Evolutionary conservation across 30 jellyfish, hydroid and myxozoan species (phyloP).

Genomic region (Turritopsis dohrnii): DNA sequence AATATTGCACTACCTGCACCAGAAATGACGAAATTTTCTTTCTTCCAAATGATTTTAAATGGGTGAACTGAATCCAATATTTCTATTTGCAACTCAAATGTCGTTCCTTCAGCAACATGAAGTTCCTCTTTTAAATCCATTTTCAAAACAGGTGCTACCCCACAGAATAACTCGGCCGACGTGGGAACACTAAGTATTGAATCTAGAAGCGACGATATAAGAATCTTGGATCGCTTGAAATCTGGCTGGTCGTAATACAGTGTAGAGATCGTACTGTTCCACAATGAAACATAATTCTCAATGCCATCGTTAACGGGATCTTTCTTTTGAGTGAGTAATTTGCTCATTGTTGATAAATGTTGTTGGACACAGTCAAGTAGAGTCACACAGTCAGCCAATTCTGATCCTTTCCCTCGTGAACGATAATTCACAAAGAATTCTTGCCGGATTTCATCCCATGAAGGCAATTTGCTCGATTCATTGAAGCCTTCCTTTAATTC

Average conservation of each 20-base stretch:
- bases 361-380: slow-evolving; percentile 38
- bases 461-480: neutral
- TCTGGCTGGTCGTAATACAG: slow-evolving; percentile 6
- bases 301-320: slow-evolving; percentile 14
- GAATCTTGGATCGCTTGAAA: slow-evolving; percentile 3
- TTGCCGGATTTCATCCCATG: slow-evolving; percentile 36
- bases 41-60: slow-evolving; percentile 34
- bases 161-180: slow-evolving; percentile 30
- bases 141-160: slow-evolving; percentile 36
- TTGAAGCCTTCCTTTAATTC: neutral
- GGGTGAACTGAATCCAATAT: slow-evolving; percentile 20
- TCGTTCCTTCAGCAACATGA: neutral
- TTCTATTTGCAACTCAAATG: slow-evolving; percentile 7
- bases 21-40: slow-evolving; percentile 20
- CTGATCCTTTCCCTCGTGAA: slow-evolving; percentile 14
- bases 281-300: slow-evolving; percentile 14
- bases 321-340: slow-evolving; percentile 19
- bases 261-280: slow-evolving; percentile 20
- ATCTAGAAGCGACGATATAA: neutral
- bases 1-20: neutral
- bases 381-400: slow-evolving; percentile 34
- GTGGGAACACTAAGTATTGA: neutral
- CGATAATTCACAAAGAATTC: slow-evolving; percentile 23
- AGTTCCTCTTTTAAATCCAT: slow-evolving; percentile 22
- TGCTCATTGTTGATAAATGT: slow-evolving; percentile 6